These are phyloP conservation scores for Cotesia congregata DNA, from an alignment of 2,888 invertebrate species.

Conservation along the genomic window DNA sequence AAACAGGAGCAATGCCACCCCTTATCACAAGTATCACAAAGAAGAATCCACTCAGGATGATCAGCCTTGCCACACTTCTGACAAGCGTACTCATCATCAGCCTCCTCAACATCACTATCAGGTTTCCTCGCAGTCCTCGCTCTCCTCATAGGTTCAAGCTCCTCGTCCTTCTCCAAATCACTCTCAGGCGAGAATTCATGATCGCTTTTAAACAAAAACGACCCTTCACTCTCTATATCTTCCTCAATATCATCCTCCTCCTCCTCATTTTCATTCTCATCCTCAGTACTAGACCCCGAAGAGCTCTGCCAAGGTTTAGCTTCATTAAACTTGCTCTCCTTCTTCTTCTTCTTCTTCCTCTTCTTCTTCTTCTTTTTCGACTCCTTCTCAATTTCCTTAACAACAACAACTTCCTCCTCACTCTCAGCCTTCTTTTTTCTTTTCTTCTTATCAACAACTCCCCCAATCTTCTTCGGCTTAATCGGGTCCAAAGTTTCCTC, in stretches of 20 bases:
- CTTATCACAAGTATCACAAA: slow-evolving; percentile 95
- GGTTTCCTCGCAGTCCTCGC: slow-evolving; percentile 87
- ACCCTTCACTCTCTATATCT: slow-evolving; percentile 69
- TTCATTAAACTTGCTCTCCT: slow-evolving; percentile 70
- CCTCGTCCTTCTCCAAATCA: slow-evolving; percentile 82
- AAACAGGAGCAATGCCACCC: slow-evolving; percentile 99
- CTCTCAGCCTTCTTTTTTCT: slow-evolving; percentile 50
- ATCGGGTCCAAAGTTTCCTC: slow-evolving; percentile 80
- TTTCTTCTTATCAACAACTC: slow-evolving; percentile 48
- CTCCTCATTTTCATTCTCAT: slow-evolving; percentile 68
- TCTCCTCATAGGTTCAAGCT: slow-evolving; percentile 81
- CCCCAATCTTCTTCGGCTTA: slow-evolving; percentile 53
- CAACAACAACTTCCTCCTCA: slow-evolving; percentile 46
- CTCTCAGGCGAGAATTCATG: slow-evolving; percentile 95
- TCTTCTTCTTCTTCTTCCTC: slow-evolving; percentile 58
- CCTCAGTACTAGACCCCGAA: slow-evolving; percentile 71
- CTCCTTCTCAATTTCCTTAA: slow-evolving; percentile 48
- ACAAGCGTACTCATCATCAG: slow-evolving; percentile 83
- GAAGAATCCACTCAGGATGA: slow-evolving; percentile 96
- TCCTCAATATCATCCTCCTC: slow-evolving; percentile 71
- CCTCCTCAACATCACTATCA: slow-evolving; percentile 63
- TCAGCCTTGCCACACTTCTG: slow-evolving; percentile 91
- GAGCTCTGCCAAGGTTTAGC: slow-evolving; percentile 76
- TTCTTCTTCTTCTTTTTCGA: slow-evolving; percentile 64
- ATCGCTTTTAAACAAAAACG: slow-evolving; percentile 80